Conservation (phyloP, 2,888 invertebrate genomes). For the Volucella inflata region DNA sequence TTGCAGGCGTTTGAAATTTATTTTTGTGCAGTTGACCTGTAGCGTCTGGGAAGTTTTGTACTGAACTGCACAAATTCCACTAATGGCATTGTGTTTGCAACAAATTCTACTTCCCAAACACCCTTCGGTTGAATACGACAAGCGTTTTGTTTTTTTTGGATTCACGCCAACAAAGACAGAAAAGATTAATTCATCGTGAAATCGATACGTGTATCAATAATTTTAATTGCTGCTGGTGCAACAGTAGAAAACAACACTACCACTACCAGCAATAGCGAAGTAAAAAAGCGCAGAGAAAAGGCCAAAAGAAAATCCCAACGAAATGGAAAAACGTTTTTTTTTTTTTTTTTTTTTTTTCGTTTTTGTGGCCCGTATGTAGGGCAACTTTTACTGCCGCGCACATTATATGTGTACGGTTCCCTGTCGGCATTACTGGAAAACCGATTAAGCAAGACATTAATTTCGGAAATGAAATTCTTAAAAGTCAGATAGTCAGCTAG, state of each 20-base stretch:
- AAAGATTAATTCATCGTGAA: constrained; percentile 47
- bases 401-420: constrained; percentile 57
- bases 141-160: constrained; percentile 43
- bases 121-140: neutral
- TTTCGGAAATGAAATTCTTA: constrained; percentile 60
- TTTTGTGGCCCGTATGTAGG: constrained; percentile 68
- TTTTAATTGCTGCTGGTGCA: constrained; percentile 52
- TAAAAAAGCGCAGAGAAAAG: constrained; percentile 16
- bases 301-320: constrained; percentile 9
- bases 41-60: constrained; percentile 43
- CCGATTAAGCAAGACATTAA: constrained; percentile 72
- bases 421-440: constrained; percentile 67
- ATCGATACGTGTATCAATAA: constrained; percentile 66
- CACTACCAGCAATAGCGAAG: neutral
- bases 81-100: constrained; percentile 36
- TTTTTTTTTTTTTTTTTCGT: constrained; percentile 27
- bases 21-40: neutral
- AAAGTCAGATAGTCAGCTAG: constrained; percentile 33
- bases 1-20: constrained; percentile 28
- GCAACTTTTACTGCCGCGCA: constrained; percentile 71
- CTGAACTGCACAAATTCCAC: constrained; percentile 25
- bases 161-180: constrained; percentile 40
- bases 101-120: constrained; percentile 11
- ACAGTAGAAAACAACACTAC: constrained; percentile 25
- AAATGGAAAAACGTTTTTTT: constrained; percentile 36